Conservation (phyloP, 1,140 invertebrate genomes). For the Heterodera schachtii region DNA sequence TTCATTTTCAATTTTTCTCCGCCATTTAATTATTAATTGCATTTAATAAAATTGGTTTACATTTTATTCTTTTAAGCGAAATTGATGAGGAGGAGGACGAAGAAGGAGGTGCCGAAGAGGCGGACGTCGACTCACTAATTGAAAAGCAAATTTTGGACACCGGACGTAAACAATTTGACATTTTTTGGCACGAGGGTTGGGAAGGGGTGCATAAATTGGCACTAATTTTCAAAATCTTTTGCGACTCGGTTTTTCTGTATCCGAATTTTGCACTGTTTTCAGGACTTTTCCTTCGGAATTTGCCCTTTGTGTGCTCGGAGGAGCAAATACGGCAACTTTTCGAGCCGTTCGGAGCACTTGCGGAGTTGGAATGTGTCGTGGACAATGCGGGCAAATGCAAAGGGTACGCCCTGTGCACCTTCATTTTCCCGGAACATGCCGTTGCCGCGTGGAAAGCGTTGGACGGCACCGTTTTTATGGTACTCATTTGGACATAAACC, state of each 20-base stretch:
- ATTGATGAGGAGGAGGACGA: conserved; percentile 32
- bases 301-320: conserved; percentile 85
- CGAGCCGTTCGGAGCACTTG: conserved; percentile 78
- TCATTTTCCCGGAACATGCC: conserved; percentile 92
- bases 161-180: no score
- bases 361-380: conserved; percentile 86
- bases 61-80: conserved; percentile 12
- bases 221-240: no score
- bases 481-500: conserved; percentile 6
- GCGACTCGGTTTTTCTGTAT: neutral
- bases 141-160: conserved; percentile 69
- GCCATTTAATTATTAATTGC: no score
- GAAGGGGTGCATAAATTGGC: no score
- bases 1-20: no score
- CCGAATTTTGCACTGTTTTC: neutral
- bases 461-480: conserved; percentile 83
- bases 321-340: conserved; percentile 83
- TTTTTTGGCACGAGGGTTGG: no score
- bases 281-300: conserved; percentile 86
- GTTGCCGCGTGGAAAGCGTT: conserved; percentile 82
- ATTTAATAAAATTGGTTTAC: no score
- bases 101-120: neutral
- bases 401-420: conserved; percentile 91
- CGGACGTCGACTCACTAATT: conserved; percentile 34
- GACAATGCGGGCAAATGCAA: conserved; percentile 84